Percentiles rank a stretch among this genome's conserved stretches.
phyloP scores from a whole-genome alignment of 1,140 invertebrate species.

The Lasaia peninsularis region DNA sequence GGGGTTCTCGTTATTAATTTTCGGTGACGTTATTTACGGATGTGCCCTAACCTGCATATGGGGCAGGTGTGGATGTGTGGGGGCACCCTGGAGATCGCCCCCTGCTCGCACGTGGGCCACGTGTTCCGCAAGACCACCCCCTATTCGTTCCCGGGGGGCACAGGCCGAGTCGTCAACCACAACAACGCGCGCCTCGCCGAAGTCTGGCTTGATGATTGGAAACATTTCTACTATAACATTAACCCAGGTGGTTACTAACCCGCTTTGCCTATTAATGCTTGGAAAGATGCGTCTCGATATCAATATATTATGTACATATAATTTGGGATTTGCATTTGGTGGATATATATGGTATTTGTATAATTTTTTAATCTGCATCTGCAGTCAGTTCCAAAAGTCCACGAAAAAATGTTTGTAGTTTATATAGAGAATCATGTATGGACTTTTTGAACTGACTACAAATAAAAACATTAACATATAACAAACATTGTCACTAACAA shows the following conservation, averaged over 20 bases:
- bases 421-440: no score
- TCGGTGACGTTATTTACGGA: neutral
- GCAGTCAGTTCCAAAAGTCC: no score
- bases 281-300: neutral
- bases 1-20: no score
- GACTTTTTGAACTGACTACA: no score
- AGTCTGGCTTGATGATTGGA: slow-evolving; percentile 99
- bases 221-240: slow-evolving; percentile 98
- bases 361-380: no score
- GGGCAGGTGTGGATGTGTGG: slow-evolving; percentile 98
- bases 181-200: slow-evolving; percentile 97
- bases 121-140: slow-evolving; percentile 99
- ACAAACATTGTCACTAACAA: no score
- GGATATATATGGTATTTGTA: no score
- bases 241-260: slow-evolving; percentile 86
- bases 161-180: slow-evolving; percentile 98
- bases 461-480: no score
- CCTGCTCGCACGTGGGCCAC: slow-evolving; percentile 95
- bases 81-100: slow-evolving; percentile 92
- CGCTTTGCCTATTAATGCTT: slow-evolving; percentile 7
- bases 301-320: neutral
- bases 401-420: no score
- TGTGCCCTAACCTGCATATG: neutral
- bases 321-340: neutral
- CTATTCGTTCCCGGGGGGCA: slow-evolving; percentile 99